phyloP scores from a whole-genome alignment of 2,888 invertebrate species.

The Galeruca laticollis region DNA sequence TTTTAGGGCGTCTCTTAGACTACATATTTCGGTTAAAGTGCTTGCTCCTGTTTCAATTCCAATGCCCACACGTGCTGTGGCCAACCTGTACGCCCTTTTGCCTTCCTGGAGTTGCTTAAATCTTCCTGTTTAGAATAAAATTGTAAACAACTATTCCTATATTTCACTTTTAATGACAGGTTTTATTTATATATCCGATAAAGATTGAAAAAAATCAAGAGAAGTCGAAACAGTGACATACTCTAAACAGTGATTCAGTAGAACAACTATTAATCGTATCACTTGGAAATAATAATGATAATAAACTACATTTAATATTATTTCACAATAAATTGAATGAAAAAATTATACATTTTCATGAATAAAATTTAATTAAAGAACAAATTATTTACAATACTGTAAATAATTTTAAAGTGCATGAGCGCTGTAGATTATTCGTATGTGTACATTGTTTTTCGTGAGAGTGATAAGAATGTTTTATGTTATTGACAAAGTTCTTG shows the following conservation, averaged over 20 bases:
- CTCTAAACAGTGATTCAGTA: constrained; percentile 9
- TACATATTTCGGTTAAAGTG: constrained; percentile 55
- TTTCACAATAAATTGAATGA: no score
- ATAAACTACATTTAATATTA: no score
- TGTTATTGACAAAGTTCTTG: no score
- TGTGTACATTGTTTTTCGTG: no score
- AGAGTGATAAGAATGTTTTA: no score
- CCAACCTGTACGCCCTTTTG: constrained; percentile 95
- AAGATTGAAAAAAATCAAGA: neutral
- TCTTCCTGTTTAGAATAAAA: constrained; percentile 63
- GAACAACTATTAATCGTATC: neutral
- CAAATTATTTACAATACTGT: no score
- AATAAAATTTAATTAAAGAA: no score
- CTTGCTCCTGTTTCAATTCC: constrained; percentile 80
- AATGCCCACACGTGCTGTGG: constrained; percentile 97
- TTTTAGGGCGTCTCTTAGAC: constrained; percentile 19
- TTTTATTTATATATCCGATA: constrained; percentile 3
- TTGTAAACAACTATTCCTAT: constrained; percentile 50
- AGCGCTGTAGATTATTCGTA: no score
- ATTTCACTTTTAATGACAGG: constrained; percentile 35
- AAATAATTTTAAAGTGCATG: no score
- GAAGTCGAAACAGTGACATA: constrained; percentile 12
- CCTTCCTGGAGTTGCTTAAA: constrained; percentile 64
- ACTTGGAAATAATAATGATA: no score
- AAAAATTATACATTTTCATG: no score